Evolutionary conservation across 2,888 invertebrate genomes (phyloP), one percentile per base, ranked within the genome.

Genomic region (Drosophila quinaria): DNA sequence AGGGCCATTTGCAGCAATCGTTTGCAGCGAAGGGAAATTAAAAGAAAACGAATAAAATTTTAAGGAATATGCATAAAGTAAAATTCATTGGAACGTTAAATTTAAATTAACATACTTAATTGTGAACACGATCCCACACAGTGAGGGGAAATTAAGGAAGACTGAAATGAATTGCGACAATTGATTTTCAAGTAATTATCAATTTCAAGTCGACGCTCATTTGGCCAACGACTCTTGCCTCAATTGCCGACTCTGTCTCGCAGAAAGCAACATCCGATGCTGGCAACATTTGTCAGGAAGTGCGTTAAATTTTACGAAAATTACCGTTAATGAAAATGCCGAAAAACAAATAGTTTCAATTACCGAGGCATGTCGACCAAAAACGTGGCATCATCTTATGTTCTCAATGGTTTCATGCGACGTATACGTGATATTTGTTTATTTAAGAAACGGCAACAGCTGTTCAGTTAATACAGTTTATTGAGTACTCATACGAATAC

Each of bases 21-120:
- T 71, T 65, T 59, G 42, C 51, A 44, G 17, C n/a, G 35, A 47
- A 41, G 25, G 8, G 6, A 49, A 41, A 39, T 22, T 5, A 15
- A 33, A n/a, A 25, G 17, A 56, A 39, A 25, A 37, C 41, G 44
- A 64, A 31, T 37, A 41, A 60, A 60, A 41, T 46, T 75, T 70
- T 54, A 56, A 42, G 47, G 29, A 56, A 46, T 58, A 60, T 63
- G 64, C 63, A 67, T 47, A 66, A 67, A 79, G 69, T 74, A 71
- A 82, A 88, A 86, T 72, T 81, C 86, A 85, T 86, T 85, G 73
- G 70, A 80, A 82, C 76, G 90, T 82, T 69, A 74, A 86, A 80
- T 88, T 90, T 78, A 88, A 86, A 90, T 86, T 90, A 86, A 80
- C 90, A 90, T 90, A 83, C 83, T 86, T 82, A 88, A 86, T 88